Percentiles rank a stretch among this genome's conserved stretches.
Evolutionary conservation across 2,113 vertebrate species (phyloP).

Genomic region (Lamprotornis superbus): DNA sequence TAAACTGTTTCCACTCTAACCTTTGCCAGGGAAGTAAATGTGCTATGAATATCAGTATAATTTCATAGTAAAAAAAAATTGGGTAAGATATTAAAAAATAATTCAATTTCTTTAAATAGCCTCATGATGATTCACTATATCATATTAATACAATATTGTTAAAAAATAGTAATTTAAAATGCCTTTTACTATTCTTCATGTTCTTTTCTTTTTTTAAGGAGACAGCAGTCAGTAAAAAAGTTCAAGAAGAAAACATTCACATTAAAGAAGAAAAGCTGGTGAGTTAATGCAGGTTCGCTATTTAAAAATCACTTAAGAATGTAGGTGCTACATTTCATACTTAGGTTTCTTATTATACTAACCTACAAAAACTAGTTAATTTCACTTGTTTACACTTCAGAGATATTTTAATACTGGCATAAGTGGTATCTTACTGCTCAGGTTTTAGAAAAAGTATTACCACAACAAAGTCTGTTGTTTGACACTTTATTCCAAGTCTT

Average conservation of each 20-base stretch:
- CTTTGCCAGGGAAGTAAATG: neutral
- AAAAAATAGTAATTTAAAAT: neutral
- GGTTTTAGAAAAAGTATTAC: neutral
- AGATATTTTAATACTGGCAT: neutral
- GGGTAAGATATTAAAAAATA: neutral
- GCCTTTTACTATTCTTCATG: neutral
- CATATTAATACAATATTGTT: neutral
- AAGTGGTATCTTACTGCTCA: neutral
- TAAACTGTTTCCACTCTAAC: neutral
- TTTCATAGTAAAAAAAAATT: neutral
- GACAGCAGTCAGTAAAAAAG: conserved; percentile 80
- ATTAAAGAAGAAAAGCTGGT: conserved; percentile 87
- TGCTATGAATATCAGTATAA: neutral
- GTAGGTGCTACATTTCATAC: neutral
- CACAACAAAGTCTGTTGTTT: neutral
- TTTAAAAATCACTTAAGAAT: neutral
- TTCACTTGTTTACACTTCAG: neutral
- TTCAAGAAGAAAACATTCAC: conserved; percentile 75
- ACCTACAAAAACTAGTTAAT: neutral
- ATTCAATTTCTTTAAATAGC: neutral
- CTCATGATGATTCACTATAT: neutral
- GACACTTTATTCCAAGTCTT: neutral
- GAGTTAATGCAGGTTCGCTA: neutral
- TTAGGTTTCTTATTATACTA: neutral
- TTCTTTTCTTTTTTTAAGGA: conserved; percentile 74